Base-by-base conservation (phyloP, 2,888 invertebrate species). In the Scaptomyza caliginosa region DNA sequence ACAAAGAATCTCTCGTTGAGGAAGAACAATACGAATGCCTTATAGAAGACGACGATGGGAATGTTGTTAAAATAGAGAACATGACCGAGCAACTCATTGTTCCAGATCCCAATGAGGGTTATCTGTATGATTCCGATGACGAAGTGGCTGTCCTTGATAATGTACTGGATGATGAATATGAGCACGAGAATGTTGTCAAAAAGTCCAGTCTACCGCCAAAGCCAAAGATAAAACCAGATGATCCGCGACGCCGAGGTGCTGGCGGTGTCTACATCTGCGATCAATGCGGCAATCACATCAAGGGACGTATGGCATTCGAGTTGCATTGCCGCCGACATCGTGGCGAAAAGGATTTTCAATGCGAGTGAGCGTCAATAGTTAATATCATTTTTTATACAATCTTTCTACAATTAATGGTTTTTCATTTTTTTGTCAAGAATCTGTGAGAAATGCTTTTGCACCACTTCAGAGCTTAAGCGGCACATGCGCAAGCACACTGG, bases 401-500 rank as follows among this genome's bases (percentile, higher is more conserved):
- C 16, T 3, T 11, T 8, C 7, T n/a, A n/a, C n/a, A n/a, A n/a
- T n/a, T n/a, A n/a, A 32, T 13, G 6, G 2, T 8, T 8, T 24
- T 1, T 7, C 1, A 24, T 45, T 13, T 21, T 19, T 11, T 21
- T 26, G 24, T 43, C 0, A 7, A 83, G 83, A 55, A 86, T 83
- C 11, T 83, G 83, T 49, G 77, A 85, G 17, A 79, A 87, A 23
- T 74, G 84, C 19, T 83, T 85, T 34, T 83, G 88, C 46, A 82
- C 87, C 19, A 87, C 88, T 0, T 85, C 88, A 1, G 88, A 87
- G 24, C 60, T 83, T 0, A 83, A 87, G 23, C 88, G 83, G 0
- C 83, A 83, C 40, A 87, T 83, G 86, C 83, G 88, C 0, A 87
- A 82, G 39, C 83, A 83, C 40, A 86, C 83, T 1, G 83, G 83